phyloP scores from a whole-genome alignment of 2,113 vertebrate species.

The Neodontobutis hainanensis region DNA sequence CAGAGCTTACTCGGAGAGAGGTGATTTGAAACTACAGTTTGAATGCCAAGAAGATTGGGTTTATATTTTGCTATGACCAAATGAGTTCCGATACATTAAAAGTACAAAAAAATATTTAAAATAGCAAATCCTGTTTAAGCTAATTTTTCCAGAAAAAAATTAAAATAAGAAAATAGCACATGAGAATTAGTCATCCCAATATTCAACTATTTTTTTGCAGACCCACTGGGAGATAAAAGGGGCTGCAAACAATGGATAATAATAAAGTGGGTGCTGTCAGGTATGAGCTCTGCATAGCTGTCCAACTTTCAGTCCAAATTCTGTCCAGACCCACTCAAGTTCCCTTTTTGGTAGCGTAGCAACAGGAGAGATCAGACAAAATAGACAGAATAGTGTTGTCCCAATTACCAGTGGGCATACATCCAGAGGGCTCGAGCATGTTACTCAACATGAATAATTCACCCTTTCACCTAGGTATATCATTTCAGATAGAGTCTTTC shows the following conservation, averaged over 20 bases:
- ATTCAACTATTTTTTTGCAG: conserved; percentile 15
- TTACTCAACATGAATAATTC: conserved; percentile 79
- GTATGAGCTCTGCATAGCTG: conserved; percentile 47
- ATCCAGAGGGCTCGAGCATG: conserved; percentile 67
- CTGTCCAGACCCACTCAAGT: conserved; percentile 64
- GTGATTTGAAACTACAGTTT: too few species aligned
- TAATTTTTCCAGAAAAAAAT: neutral
- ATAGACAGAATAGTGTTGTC: conserved; percentile 71
- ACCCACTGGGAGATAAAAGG: conserved; percentile 29
- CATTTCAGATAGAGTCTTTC: conserved; percentile 60
- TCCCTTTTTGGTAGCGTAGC: conserved; percentile 74
- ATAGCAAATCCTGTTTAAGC: neutral
- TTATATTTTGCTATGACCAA: neutral
- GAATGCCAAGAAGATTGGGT: too few species aligned
- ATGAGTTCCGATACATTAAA: neutral
- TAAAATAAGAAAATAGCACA: conserved; percentile 2
- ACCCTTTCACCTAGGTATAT: conserved; percentile 70
- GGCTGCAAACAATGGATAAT: conserved; percentile 26
- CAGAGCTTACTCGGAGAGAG: neutral
- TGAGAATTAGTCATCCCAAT: conserved; percentile 27
- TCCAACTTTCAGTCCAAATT: conserved; percentile 62
- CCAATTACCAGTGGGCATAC: conserved; percentile 73
- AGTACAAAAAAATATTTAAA: neutral
- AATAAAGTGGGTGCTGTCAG: conserved; percentile 42
- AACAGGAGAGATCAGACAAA: conserved; percentile 72